phyloP scores from a whole-genome alignment of 1,140 invertebrate species.

The Mycetomoellerius zeteki region DNA sequence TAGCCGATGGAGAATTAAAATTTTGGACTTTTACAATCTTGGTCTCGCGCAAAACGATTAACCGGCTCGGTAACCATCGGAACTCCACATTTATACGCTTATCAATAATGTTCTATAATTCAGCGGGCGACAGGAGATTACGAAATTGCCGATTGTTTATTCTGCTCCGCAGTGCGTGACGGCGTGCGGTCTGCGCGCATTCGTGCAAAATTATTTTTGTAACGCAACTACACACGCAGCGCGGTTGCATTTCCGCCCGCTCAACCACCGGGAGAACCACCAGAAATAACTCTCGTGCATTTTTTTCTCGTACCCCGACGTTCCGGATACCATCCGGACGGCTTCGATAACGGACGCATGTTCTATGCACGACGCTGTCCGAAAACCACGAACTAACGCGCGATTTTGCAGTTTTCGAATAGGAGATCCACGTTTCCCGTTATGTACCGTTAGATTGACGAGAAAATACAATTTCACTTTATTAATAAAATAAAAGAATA shows the following conservation, averaged over 20 bases:
- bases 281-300: background rate
- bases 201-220: slow-evolving; percentile 50
- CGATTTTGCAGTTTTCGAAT: slow-evolving; percentile 16
- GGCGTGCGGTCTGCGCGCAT: background rate
- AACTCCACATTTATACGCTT: slow-evolving; percentile 6
- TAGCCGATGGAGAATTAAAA: background rate
- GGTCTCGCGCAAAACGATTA: background rate
- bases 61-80: background rate
- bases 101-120: slow-evolving; percentile 44
- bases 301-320: slow-evolving; percentile 21
- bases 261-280: slow-evolving; percentile 10
- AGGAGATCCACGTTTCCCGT: background rate
- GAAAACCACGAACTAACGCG: background rate
- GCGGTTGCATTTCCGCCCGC: background rate
- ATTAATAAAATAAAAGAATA: slow-evolving; percentile 4
- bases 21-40: background rate
- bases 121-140: slow-evolving; percentile 24
- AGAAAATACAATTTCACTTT: background rate
- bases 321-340: slow-evolving; percentile 19
- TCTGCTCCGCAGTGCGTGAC: background rate
- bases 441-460: background rate
- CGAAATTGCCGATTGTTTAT: slow-evolving; percentile 40
- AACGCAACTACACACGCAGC: slow-evolving; percentile 19
- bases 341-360: slow-evolving; percentile 34
- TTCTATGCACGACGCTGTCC: slow-evolving; percentile 28